Evolutionary conservation across 2,888 invertebrate species (phyloP).

Genomic region (Caenorhabditis sinica): DNA sequence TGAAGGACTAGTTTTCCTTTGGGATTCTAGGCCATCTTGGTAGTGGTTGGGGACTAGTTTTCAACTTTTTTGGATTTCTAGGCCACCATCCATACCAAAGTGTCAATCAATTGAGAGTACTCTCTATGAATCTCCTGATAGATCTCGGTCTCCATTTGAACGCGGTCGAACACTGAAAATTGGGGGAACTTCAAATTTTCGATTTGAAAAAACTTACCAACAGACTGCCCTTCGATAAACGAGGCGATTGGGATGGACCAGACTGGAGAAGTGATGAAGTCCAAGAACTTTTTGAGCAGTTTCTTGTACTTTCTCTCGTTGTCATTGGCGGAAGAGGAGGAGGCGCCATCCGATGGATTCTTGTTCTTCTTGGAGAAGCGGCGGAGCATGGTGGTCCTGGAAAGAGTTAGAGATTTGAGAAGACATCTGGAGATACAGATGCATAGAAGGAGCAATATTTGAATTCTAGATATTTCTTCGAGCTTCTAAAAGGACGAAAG

Average conservation of each 20-base stretch:
- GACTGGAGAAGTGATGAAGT: slow-evolving; percentile 79
- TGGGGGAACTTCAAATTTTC: neutral
- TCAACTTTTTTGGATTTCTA: neutral
- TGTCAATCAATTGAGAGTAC: slow-evolving; percentile 84
- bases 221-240: slow-evolving; percentile 80
- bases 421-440: neutral
- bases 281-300: slow-evolving; percentile 76
- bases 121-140: slow-evolving; percentile 84
- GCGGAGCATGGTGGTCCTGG: slow-evolving; percentile 56
- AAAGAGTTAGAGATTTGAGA: neutral
- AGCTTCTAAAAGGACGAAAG: too few species aligned
- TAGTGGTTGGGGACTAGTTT: neutral
- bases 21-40: too few species aligned
- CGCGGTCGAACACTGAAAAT: slow-evolving; percentile 85
- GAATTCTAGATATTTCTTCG: too few species aligned
- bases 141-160: slow-evolving; percentile 83
- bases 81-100: slow-evolving; percentile 62
- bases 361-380: slow-evolving; percentile 58
- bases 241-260: slow-evolving; percentile 80
- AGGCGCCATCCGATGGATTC: neutral
- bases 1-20: neutral
- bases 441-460: neutral
- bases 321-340: slow-evolving; percentile 13
- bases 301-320: slow-evolving; percentile 27
- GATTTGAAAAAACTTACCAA: slow-evolving; percentile 66